phyloP scores from a whole-genome alignment of 2,888 invertebrate species.

The Nomada hirtipes region DNA sequence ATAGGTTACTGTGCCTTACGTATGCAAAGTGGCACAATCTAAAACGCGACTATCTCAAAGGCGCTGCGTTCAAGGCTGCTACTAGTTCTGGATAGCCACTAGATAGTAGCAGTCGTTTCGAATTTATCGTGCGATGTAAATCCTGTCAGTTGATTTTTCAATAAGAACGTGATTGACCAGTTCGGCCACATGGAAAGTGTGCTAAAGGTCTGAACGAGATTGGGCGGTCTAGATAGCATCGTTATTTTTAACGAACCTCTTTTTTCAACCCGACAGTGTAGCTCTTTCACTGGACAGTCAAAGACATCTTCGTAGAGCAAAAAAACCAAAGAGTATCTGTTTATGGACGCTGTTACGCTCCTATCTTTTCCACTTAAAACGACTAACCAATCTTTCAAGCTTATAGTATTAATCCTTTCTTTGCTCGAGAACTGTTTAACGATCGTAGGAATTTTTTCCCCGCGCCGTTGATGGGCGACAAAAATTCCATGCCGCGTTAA shows the following conservation, averaged over 20 bases:
- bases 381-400: neutral
- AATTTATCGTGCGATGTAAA: slow-evolving; percentile 19
- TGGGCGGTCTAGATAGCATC: slow-evolving; percentile 15
- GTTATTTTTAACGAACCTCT: slow-evolving; percentile 34
- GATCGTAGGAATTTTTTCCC: neutral
- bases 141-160: slow-evolving; percentile 25
- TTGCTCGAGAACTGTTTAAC: neutral
- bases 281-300: neutral
- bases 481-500: neutral
- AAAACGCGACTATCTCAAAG: slow-evolving; percentile 11
- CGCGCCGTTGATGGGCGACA: neutral
- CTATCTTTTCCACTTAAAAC: neutral
- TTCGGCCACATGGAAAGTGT: slow-evolving; percentile 38
- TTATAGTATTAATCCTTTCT: neutral
- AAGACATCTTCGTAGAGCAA: neutral
- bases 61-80: slow-evolving; percentile 25
- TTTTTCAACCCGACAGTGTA: slow-evolving; percentile 1
- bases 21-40: slow-evolving; percentile 21
- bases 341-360: too few relatives aligned
- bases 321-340: neutral
- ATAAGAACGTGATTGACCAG: slow-evolving; percentile 34
- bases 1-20: slow-evolving; percentile 20
- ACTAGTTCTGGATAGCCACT: neutral
- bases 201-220: slow-evolving; percentile 37
- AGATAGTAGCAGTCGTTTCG: neutral